Conservation (phyloP, 2,113 vertebrate species). For the Tursiops truncatus region DNA sequence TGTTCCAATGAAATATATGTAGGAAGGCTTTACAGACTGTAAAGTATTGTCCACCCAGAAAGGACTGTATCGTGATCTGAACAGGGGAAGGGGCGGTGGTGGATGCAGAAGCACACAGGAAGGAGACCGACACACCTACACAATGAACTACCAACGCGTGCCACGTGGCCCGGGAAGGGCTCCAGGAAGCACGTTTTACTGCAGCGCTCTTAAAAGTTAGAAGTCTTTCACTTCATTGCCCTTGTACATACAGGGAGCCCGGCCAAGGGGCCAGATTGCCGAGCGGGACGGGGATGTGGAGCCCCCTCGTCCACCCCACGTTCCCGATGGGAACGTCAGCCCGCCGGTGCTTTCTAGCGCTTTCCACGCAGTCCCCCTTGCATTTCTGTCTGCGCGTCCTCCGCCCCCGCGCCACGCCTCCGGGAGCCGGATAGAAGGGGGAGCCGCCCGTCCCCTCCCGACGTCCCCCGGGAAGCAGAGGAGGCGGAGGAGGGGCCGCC, state of each 20-base stretch:
- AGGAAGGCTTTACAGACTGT: neutral
- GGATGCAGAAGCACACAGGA: neutral
- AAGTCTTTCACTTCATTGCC: neutral
- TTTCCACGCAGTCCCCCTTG: neutral
- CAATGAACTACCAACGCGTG: neutral
- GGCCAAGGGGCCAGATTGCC: neutral
- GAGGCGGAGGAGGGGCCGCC: neutral
- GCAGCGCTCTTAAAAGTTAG: no score
- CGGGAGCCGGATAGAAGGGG: accelerated
- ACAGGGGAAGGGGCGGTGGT: neutral
- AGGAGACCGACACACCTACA: neutral
- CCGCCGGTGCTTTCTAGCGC: neutral
- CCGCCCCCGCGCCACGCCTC: neutral
- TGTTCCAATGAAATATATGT: neutral
- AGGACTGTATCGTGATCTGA: neutral
- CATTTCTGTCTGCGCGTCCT: neutral
- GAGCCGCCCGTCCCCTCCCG: neutral
- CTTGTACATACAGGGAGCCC: neutral
- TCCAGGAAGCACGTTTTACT: neutral
- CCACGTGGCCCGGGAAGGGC: neutral
- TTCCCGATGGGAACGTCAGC: neutral
- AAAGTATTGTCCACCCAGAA: accelerated
- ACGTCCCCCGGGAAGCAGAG: neutral
- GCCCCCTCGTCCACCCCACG: neutral
- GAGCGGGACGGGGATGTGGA: neutral